Percentiles rank a stretch among this genome's conserved stretches.
These are phyloP conservation scores for Seladonia tumulorum DNA, from an alignment of 2,888 invertebrate genomes.

Conservation along the genomic window DNA sequence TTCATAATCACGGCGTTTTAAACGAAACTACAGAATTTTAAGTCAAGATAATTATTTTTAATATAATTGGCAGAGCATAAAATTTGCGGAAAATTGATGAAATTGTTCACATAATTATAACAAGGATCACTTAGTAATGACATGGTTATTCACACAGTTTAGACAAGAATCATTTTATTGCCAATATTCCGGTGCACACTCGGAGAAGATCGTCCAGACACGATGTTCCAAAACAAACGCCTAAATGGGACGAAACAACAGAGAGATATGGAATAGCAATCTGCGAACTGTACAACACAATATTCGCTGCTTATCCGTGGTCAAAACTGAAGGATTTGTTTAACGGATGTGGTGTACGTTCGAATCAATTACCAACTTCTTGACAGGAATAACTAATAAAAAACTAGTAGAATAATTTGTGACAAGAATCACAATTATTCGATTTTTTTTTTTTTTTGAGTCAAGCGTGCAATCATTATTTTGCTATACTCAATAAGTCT, in stretches of 20 bases:
- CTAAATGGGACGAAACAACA: conserved; percentile 60
- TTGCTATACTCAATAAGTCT: too few species aligned
- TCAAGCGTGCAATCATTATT: too few species aligned
- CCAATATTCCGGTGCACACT: conserved; percentile 26
- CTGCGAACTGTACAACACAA: conserved; percentile 58
- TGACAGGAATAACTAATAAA: not conserved
- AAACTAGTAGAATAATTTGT: too few species aligned
- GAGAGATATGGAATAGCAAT: conserved; percentile 65
- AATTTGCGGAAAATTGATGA: too few species aligned
- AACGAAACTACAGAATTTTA: not conserved
- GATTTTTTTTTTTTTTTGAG: too few species aligned
- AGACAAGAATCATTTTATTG: conserved; percentile 49
- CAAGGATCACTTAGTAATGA: not conserved
- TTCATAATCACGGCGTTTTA: too few species aligned
- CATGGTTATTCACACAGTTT: conserved; percentile 28
- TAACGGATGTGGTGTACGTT: conserved; percentile 51
- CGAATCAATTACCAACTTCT: not conserved
- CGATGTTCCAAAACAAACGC: not conserved
- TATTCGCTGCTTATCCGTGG: conserved; percentile 61
- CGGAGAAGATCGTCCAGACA: conserved; percentile 29
- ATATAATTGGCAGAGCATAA: too few species aligned
- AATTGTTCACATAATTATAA: not conserved
- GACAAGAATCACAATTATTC: not conserved
- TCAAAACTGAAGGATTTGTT: conserved; percentile 49
- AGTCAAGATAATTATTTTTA: not conserved